A percentile compares a stretch with the other conserved stretches of the same genome.
Conservation (phyloP, 64 coral and sea anemone species). For the Dendronephthya gigantea region DNA sequence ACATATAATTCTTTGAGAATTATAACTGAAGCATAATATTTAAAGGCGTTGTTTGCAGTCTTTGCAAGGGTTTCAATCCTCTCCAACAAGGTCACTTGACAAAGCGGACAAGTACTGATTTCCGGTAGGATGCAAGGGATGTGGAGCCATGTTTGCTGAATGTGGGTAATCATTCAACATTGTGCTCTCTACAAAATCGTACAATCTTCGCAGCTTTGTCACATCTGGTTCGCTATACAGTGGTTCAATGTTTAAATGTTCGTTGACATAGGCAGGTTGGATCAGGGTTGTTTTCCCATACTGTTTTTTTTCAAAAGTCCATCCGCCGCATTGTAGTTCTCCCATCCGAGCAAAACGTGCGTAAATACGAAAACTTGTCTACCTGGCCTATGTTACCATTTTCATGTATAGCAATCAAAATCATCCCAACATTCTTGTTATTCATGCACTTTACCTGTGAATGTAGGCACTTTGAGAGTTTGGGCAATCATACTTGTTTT, state of each 20-base stretch:
- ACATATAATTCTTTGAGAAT: no score
- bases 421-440: conserved; percentile 44
- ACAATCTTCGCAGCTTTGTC: not conserved
- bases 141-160: no score
- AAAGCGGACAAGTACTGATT: no score
- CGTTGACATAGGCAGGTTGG: not conserved
- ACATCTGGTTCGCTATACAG: not conserved
- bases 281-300: not conserved
- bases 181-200: not conserved
- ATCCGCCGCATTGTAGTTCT: not conserved
- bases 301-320: not conserved
- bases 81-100: no score
- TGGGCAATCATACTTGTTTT: no score
- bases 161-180: no score
- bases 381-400: conserved; percentile 17
- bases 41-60: no score
- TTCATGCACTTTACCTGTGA: no score
- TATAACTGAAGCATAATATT: no score
- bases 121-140: no score
- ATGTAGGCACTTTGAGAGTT: no score
- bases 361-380: conserved; percentile 40
- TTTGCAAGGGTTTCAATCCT: no score
- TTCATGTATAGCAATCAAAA: conserved; percentile 23
- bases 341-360: conserved; percentile 13
- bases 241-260: not conserved